A percentile compares a stretch with the other conserved stretches of the same genome.
Evolutionary conservation across 2,888 invertebrate genomes (phyloP).

Genomic region (Auanema freiburgensis): DNA sequence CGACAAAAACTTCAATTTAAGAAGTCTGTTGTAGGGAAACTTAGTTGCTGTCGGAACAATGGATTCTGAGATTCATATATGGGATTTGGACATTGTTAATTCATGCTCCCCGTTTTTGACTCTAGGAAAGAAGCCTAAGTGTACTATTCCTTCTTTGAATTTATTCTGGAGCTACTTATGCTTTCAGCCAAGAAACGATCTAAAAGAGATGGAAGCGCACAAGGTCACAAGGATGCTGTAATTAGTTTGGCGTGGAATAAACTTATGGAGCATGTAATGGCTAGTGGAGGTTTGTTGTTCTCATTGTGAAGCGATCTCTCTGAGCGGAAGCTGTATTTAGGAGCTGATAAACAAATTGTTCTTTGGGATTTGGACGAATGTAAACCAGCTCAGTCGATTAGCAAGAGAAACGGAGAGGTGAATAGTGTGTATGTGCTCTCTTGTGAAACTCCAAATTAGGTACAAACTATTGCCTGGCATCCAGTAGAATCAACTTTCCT

Average conservation of each 20-base stretch:
- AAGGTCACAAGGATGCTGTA: constrained; percentile 84
- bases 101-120: constrained; percentile 84
- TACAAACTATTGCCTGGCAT: constrained; percentile 84
- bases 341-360: constrained; percentile 80
- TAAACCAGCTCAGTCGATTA: constrained; percentile 70
- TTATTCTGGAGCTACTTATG: neutral
- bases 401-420: constrained; percentile 34
- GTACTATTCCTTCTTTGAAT: neutral
- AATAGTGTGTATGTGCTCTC: neutral
- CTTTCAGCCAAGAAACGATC: constrained; percentile 25
- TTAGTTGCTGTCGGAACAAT: constrained; percentile 89
- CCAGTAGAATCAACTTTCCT: constrained; percentile 80
- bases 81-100: constrained; percentile 93
- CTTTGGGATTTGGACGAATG: constrained; percentile 89
- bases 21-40: constrained; percentile 72
- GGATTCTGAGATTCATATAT: constrained; percentile 89
- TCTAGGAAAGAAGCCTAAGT: constrained; percentile 66
- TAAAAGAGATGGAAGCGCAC: constrained; percentile 49
- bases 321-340: constrained; percentile 10
- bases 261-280: constrained; percentile 73
- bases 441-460: constrained; percentile 31
- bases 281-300: constrained; percentile 76
- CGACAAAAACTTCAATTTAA: constrained; percentile 2
- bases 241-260: constrained; percentile 87
- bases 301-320: neutral